Evolutionary conservation across 2,113 vertebrate species (phyloP), one percentile per base, ranked within the genome.

Genomic region (Pelecanoides urinatrix): DNA sequence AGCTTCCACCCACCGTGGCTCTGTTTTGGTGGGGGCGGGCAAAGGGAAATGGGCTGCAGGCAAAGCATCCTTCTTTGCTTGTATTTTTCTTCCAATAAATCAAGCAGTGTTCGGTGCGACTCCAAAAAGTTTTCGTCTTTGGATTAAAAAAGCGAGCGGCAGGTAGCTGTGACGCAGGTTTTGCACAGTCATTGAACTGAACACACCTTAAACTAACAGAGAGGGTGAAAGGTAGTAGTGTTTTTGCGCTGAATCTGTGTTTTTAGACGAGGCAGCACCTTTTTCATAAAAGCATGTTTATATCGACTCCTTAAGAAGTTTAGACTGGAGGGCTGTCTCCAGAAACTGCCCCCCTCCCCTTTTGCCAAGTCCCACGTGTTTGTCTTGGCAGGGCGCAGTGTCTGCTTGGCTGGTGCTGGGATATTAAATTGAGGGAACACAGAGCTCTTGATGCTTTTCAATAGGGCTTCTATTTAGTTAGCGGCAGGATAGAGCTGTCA

Each of bases 221-320:
- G 92, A 96, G 96, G 97, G 97, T 99, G 99, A 99, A 99, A 99
- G 99, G 98, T 98, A 84, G 98, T 96, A 99, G 99, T 99, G 99
- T 99, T 97, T 91, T 42, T 97, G 82, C 63, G 49, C 97, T 98
- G 96, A 98, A 98, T 98, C 95, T 94, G 97, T 73, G 98, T 96
- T 98, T 98, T 98, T 92, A 97, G 97, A 97, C 52, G 73, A 94
- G 97, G 98, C 98, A 98, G 98, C 97, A 97, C 98, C 98, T 98
- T 66, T 89, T 45, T 92, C 88, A 98, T 98, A 98, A 98, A 99
- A 98, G 98, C 98, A 75, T 97, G 96, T 98, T 99, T 98, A 98
- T 98, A 97, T 98, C 70, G 40, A 97, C 98, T 98, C 98, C 98
- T 99, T 98, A 98, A 99, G 98, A 99, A 98, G 98, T 98, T 98